These are phyloP conservation scores for Andrena fulva DNA, from an alignment of 2,888 invertebrate genomes.

Conservation along the genomic window DNA sequence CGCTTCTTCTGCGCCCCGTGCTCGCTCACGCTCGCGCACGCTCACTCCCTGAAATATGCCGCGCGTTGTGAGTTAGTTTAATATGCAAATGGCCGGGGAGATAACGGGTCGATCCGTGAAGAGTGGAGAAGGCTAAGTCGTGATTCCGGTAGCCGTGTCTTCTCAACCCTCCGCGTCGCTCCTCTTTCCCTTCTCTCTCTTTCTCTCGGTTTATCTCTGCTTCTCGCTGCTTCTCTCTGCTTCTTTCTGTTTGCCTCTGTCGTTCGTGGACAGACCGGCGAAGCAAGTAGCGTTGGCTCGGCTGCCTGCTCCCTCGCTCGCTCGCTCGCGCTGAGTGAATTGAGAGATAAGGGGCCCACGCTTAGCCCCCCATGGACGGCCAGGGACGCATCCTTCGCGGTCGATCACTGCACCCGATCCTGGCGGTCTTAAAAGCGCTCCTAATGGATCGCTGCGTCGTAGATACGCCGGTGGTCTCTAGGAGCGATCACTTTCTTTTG, in stretches of 20 bases:
- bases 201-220: slow-evolving; percentile 32
- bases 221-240: slow-evolving; percentile 22
- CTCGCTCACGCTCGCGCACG: slow-evolving; percentile 2
- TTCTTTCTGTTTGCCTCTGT: too few relatives aligned
- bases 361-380: slow-evolving; percentile 71
- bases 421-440: slow-evolving; percentile 37
- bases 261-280: slow-evolving; percentile 10
- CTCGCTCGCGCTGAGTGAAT: slow-evolving; percentile 78
- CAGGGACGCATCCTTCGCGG: slow-evolving; percentile 71
- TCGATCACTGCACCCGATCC: slow-evolving; percentile 30
- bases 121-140: slow-evolving; percentile 82
- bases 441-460: slow-evolving; percentile 43
- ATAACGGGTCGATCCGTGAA: slow-evolving; percentile 83
- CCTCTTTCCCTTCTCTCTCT: slow-evolving; percentile 51
- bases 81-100: slow-evolving; percentile 83
- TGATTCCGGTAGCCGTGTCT: slow-evolving; percentile 84
- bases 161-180: slow-evolving; percentile 71
- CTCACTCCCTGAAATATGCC: slow-evolving; percentile 77
- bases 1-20: slow-evolving; percentile 25
- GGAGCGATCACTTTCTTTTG: neutral
- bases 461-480: slow-evolving; percentile 23
- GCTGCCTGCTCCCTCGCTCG: slow-evolving; percentile 28
- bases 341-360: slow-evolving; percentile 83
- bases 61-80: slow-evolving; percentile 84
- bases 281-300: slow-evolving; percentile 33